Conservation (phyloP, 2,113 vertebrate genomes). For the Megaleporinus macrocephalus region DNA sequence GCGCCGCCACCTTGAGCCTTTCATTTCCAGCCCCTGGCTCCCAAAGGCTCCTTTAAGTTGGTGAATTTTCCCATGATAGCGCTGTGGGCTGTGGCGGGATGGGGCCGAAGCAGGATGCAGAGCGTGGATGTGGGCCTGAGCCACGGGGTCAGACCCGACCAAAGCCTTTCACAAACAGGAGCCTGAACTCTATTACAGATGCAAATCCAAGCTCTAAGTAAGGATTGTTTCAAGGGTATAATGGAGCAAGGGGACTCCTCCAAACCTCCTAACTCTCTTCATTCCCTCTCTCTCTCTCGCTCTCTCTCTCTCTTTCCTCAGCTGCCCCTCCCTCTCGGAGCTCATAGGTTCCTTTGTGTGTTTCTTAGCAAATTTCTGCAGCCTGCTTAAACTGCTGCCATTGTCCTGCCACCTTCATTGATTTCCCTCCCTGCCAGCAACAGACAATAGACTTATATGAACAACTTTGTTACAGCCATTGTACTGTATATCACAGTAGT, state of each 20-base stretch:
- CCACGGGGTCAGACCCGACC: conserved; percentile 83
- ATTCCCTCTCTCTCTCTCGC: conserved; percentile 38
- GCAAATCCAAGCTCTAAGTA: conserved; percentile 93
- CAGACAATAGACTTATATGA: conserved; percentile 87
- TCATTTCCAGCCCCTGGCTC: conserved; percentile 79
- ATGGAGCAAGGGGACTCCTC: conserved; percentile 79
- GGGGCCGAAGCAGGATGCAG: conserved; percentile 71
- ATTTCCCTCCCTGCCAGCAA: conserved; percentile 90
- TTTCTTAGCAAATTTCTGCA: conserved; percentile 85
- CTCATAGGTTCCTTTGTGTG: conserved; percentile 77
- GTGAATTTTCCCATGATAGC: conserved; percentile 89
- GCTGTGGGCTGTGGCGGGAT: conserved; percentile 70
- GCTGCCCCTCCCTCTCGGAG: conserved; percentile 54
- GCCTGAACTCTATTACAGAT: conserved; percentile 91
- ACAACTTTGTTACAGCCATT: conserved; percentile 94
- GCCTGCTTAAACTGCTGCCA: conserved; percentile 85
- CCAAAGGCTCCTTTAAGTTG: conserved; percentile 78
- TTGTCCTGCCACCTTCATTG: conserved; percentile 84
- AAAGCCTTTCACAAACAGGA: conserved; percentile 89
- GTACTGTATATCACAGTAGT: conserved; percentile 89
- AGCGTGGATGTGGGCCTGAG: conserved; percentile 83
- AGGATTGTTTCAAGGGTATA: conserved; percentile 84
- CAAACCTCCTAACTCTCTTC: neutral
- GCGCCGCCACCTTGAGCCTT: conserved; percentile 87
- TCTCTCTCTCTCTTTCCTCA: conserved; percentile 36